Conservation (phyloP, 2,113 vertebrate genomes). For the Saiga tatarica region DNA sequence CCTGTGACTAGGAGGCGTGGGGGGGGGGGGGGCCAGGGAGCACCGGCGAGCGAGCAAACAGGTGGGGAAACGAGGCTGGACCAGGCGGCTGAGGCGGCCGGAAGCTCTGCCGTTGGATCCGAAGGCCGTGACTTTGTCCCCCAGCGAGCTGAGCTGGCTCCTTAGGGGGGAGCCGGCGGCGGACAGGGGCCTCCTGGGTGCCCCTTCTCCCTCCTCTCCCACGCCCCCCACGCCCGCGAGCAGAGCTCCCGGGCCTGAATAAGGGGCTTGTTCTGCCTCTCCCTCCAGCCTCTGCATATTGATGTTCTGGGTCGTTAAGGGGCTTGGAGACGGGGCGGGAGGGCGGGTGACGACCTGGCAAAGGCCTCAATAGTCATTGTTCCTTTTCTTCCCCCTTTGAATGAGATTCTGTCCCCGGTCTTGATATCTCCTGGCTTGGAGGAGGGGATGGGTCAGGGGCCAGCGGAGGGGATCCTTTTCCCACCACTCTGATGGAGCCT, state of each 20-base stretch:
- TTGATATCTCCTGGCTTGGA: constrained; percentile 54
- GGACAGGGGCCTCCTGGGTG: not conserved
- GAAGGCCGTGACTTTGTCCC: not conserved
- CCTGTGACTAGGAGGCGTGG: not conserved
- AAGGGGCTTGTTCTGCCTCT: constrained; percentile 80
- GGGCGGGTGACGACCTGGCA: constrained; percentile 81
- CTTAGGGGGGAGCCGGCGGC: constrained; percentile 31
- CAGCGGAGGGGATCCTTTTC: constrained; percentile 66
- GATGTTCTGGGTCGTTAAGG: constrained; percentile 87
- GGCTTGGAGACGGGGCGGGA: constrained; percentile 76
- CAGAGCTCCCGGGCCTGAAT: constrained; percentile 76
- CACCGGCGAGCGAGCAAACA: not conserved
- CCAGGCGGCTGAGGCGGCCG: not conserved
- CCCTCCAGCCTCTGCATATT: constrained; percentile 79
- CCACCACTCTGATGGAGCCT: constrained; percentile 66
- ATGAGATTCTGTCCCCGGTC: constrained; percentile 77
- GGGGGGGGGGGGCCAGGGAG: not conserved
- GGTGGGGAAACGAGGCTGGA: constrained; percentile 34
- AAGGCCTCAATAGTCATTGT: constrained; percentile 85
- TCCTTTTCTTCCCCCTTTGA: constrained; percentile 84
- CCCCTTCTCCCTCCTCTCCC: not conserved
- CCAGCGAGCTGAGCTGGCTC: not conserved
- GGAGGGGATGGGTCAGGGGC: constrained; percentile 56
- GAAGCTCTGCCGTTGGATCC: not conserved
- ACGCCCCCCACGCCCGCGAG: not conserved